Conservation (phyloP, 37 sponge, comb jelly and placozoan genomes). For the Lycopodina hypogea region DNA sequence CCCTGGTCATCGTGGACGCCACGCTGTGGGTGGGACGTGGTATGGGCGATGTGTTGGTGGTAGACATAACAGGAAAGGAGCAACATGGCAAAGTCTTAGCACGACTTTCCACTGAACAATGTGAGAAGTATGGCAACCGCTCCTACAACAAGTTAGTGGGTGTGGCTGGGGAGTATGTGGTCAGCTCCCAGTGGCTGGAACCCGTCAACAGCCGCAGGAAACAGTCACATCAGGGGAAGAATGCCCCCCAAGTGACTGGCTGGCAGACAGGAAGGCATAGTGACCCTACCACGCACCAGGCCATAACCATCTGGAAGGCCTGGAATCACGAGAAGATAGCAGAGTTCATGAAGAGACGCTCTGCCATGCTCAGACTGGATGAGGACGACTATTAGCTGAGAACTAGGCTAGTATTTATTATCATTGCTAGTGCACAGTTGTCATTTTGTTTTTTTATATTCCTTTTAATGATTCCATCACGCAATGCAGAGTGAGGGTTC, state of each 20-base stretch:
- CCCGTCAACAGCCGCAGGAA: conserved; percentile 27
- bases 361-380: conserved; percentile 25
- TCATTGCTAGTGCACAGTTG: too few relatives aligned
- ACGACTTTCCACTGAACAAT: conserved; percentile 57
- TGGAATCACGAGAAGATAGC: conserved; percentile 54
- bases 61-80: conserved; percentile 45
- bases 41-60: conserved; percentile 85
- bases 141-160: conserved; percentile 65
- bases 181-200: conserved; percentile 80
- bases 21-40: conserved; percentile 86
- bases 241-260: background rate
- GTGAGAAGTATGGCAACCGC: conserved; percentile 72
- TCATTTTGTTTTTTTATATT: too few relatives aligned
- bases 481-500: too few relatives aligned
- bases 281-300: conserved; percentile 38
- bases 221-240: background rate
- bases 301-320: conserved; percentile 74
- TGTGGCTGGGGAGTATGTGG: conserved; percentile 70
- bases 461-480: too few relatives aligned
- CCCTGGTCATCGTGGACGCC: conserved; percentile 68
- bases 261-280: background rate
- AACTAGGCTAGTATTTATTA: too few relatives aligned
- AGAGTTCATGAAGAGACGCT: conserved; percentile 27
- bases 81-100: conserved; percentile 65
- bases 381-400: too few relatives aligned